These are phyloP conservation scores for human DNA, from an alignment of 2,113 vertebrate genomes.

Conservation along the genomic window GRCh38 chr4:81112001-81112500, in stretches of 20 bases:
- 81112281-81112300: conserved; percentile 63
- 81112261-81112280: conserved; percentile 36
- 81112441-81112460: conserved; percentile 1
- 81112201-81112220: neutral
- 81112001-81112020: neutral
- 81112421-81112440: neutral
- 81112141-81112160: neutral
- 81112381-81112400: conserved; percentile 40
- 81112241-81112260: conserved; percentile 47
- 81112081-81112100: neutral
- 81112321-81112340: conserved; percentile 46
- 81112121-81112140: neutral
- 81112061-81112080: neutral
- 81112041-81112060: neutral
- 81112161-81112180: neutral
- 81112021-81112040: neutral
- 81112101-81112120: conserved; percentile 16
- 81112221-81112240: conserved; percentile 17
- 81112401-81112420: conserved; percentile 31
- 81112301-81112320: conserved; percentile 40
- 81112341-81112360: conserved; percentile 49
- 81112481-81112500: conserved; percentile 8
- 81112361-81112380: conserved; percentile 59
- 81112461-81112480: neutral
- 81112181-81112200: neutral